Evolutionary conservation across 30 jellyfish, hydroid and myxozoan species (phyloP).

Genomic region (Aurelia sp.): DNA sequence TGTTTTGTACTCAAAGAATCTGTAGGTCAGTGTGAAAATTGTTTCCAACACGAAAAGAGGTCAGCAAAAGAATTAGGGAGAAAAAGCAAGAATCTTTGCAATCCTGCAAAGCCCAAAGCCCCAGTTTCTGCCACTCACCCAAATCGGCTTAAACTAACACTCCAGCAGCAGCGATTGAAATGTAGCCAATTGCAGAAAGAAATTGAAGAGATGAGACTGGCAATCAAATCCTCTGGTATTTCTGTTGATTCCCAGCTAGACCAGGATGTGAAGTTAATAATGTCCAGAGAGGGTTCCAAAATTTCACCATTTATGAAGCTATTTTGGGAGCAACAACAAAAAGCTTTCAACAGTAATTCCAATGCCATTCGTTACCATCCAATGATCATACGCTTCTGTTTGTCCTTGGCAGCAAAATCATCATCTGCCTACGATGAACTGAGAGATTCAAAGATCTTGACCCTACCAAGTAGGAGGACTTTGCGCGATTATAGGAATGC

Average conservation of each 20-base stretch:
- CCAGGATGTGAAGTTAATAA: slow-evolving; percentile 29
- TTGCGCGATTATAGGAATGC: slow-evolving; percentile 68
- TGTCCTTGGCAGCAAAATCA: slow-evolving; percentile 78
- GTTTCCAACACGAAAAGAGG: background rate
- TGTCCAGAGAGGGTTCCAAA: slow-evolving; percentile 23
- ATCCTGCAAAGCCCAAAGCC: slow-evolving; percentile 61
- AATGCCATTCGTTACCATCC: slow-evolving; percentile 85
- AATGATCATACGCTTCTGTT: slow-evolving; percentile 78
- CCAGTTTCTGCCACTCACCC: slow-evolving; percentile 48
- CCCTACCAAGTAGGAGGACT: slow-evolving; percentile 87
- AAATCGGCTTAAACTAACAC: slow-evolving; percentile 51
- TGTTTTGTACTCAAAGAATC: slow-evolving; percentile 41
- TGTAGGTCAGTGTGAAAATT: slow-evolving; percentile 7
- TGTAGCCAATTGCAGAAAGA: slow-evolving; percentile 42
- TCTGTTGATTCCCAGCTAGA: slow-evolving; percentile 37
- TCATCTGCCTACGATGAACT: slow-evolving; percentile 80
- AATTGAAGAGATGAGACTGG: slow-evolving; percentile 36
- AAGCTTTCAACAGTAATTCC: slow-evolving; percentile 35
- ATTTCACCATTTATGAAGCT: slow-evolving; percentile 79
- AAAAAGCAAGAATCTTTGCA: slow-evolving; percentile 7
- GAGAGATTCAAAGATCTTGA: slow-evolving; percentile 62
- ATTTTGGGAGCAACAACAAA: slow-evolving; percentile 90
- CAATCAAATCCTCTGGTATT: slow-evolving; percentile 5
- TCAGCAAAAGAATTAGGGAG: background rate
- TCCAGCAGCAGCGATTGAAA: slow-evolving; percentile 54